Conservation (phyloP, 2,888 invertebrate genomes). For the Protophormia terraenovae region DNA sequence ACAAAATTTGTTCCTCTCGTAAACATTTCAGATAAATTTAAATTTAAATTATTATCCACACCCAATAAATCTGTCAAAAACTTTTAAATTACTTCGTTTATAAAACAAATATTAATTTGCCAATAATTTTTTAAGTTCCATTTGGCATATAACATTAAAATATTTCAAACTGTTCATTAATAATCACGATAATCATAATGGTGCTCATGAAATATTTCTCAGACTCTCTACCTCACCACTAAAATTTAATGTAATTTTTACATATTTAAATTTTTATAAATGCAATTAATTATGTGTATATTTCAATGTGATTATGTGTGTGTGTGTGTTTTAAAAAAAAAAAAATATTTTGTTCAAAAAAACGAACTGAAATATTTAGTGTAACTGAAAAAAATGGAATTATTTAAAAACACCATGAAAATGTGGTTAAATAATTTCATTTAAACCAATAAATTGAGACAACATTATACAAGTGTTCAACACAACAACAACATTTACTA, state of each 20-base stretch:
- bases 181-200: neutral
- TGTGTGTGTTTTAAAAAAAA: constrained; percentile 28
- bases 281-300: neutral
- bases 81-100: too few species aligned
- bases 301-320: neutral
- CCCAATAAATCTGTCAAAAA: too few species aligned
- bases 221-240: neutral
- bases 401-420: constrained; percentile 60
- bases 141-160: neutral
- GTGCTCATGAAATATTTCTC: neutral
- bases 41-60: too few species aligned
- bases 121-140: too few species aligned
- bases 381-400: constrained; percentile 33
- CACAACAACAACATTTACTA: neutral
- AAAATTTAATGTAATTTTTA: neutral
- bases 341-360: neutral
- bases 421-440: constrained; percentile 66
- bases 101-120: too few species aligned
- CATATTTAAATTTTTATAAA: neutral
- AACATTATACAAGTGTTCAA: constrained; percentile 43
- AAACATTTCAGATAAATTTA: too few species aligned
- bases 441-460: constrained; percentile 68
- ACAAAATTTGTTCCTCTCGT: too few species aligned
- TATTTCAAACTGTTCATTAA: constrained; percentile 14
- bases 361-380: constrained; percentile 41